Conservation (phyloP, 2,888 invertebrate genomes). For the Leptopilina drosophilae region DNA sequence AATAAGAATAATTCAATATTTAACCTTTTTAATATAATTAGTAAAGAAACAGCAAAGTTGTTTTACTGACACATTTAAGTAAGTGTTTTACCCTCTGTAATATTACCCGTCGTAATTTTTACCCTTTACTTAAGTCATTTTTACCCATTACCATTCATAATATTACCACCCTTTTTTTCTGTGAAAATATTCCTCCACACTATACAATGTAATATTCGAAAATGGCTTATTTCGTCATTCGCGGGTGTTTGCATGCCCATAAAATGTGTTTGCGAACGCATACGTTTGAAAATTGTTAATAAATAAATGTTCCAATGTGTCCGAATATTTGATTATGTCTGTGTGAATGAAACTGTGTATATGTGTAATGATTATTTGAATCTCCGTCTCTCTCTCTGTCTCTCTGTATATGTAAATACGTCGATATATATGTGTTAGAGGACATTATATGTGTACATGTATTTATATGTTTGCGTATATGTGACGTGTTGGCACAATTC, state of each 20-base stretch:
- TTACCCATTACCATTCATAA: no score
- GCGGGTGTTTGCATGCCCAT: neutral
- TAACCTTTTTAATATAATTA: no score
- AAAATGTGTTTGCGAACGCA: neutral
- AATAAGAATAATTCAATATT: no score
- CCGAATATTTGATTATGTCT: neutral
- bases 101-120: no score
- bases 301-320: conserved; percentile 10
- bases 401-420: conserved; percentile 1
- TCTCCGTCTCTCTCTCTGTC: neutral
- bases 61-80: no score
- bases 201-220: neutral
- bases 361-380: conserved; percentile 3
- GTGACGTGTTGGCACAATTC: conserved; percentile 21
- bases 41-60: no score
- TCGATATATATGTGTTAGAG: neutral
- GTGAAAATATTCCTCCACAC: neutral
- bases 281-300: conserved; percentile 11
- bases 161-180: no score
- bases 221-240: neutral
- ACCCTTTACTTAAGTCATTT: no score
- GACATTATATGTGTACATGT: neutral
- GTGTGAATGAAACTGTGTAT: neutral
- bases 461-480: neutral
- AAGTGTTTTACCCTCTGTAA: no score